Evolutionary conservation across 2,113 vertebrate genomes (phyloP), one percentile per base, ranked within the genome.

Genomic region (Spermophilus dauricus): DNA sequence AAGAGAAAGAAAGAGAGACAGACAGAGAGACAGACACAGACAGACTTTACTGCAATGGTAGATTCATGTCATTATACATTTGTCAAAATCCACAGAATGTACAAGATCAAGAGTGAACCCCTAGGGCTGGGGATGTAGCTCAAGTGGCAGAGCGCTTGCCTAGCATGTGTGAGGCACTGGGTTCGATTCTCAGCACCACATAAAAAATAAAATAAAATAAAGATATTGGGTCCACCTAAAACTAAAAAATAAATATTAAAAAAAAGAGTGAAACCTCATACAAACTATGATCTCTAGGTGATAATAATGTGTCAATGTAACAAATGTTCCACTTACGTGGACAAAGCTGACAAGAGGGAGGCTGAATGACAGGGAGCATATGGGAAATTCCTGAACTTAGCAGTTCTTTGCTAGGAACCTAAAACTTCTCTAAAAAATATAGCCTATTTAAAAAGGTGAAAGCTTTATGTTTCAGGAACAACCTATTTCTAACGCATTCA

Each of bases 401-500:
- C 10, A 26, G 22, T 1, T 78, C 56, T 48, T 84, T 70, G n/a
- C 30, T n/a, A 3, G 58, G 5, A 89, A 86, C 37, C 65, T 61
- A 81, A 73, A 92, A 92, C 45, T 8, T 6, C 67, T 88, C 26
- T 13, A 63, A 88, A 94, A 73, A 73, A 22, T 24, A 32, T 24
- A 51, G 30, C 45, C 39, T 48, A 32, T 37, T 83, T 32, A 16
- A 69, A 86, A 83, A 84, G 37, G 37, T 22, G 70, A 90, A 51
- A 42, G 39, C 26, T 86, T 78, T 34, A 85, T 39, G 39, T 56
- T 81, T 93, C 73, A 81, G 67, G 34, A 93, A 75, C 28, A 72
- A 61, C 76, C 45, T 93, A 65, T n/a, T 48, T 86, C 72, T 89
- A 86, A 95, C 39, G 58, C 32, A 92, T 51, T 58, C 91, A 75